Evolutionary conservation across 2,888 invertebrate genomes (phyloP), one percentile per base, ranked within the genome.

Genomic region (Polyommatus icarus): DNA sequence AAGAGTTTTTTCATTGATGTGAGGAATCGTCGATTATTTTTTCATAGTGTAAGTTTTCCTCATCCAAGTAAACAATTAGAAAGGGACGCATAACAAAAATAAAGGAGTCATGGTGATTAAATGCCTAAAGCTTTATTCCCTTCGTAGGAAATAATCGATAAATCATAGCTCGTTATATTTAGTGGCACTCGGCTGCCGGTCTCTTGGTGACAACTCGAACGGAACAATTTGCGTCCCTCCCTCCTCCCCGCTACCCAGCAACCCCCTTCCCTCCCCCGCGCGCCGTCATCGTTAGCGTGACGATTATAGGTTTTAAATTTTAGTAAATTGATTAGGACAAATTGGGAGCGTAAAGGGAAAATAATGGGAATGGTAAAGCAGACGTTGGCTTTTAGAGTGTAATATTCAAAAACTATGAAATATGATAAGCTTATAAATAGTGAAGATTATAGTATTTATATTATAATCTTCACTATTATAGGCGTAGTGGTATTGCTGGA

Each of bases 191-290:
- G 77, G 79, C 82, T 79, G 80, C 83, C 78, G 80, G 82, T 81
- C 83, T 82, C 89, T 89, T 84, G 86, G 87, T 82, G 89, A 88
- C 89, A 89, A 88, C 83, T 85, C 87, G 80, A 80, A 80, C 83
- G 85, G 84, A 86, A 84, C 86, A 87, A 88, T 86, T 87, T 85
- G 86, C 77, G 77, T 46, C 46, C 54, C 71, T 36, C 40, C 72
- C 24, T 10, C 57, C 76, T 1, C 18, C 32, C 76, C 32, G 24
- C 61, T 61, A 61, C 61, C 61, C 72, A 8, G 32, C 72, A 40
- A 36, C 46, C 46, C 72, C n/a, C 20, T 32, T 20, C 46, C 36
- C 73, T 24, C 40, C 29, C 50, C 75, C 50, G 73, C 24, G 10
- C 15, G 0, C 67, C 67, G 67, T 40, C 75, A 24, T 75, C 75